Percentiles rank a stretch among this genome's conserved stretches.
These are phyloP conservation scores for Zaprionus nigranus DNA, from an alignment of 1,140 invertebrate species.

Conservation along the genomic window DNA sequence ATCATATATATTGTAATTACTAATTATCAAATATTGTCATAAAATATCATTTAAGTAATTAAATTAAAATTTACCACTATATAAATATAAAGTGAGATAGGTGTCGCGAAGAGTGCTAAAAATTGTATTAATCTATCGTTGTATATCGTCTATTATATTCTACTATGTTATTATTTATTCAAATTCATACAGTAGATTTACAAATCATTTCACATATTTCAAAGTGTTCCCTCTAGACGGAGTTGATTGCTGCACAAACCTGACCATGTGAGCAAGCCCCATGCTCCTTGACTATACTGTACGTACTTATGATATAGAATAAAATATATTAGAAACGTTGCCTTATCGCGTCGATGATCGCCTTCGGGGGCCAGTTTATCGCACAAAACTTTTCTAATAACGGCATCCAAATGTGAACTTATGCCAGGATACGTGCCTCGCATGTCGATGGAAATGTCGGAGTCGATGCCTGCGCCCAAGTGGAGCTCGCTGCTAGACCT, in stretches of 20 bases:
- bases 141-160: no score
- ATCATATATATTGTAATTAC: no score
- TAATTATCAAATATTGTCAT: no score
- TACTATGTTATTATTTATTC: not conserved
- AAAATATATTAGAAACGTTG: conserved; percentile 39
- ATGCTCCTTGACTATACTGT: not conserved
- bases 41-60: no score
- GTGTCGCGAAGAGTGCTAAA: no score
- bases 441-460: conserved; percentile 58
- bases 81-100: no score
- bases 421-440: conserved; percentile 71
- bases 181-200: not conserved
- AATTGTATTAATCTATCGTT: no score
- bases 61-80: no score
- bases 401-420: conserved; percentile 79
- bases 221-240: not conserved
- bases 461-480: conserved; percentile 15
- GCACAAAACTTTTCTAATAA: conserved; percentile 76
- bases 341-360: conserved; percentile 72
- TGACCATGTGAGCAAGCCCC: not conserved
- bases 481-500: not conserved
- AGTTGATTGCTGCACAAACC: not conserved
- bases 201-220: conserved; percentile 1
- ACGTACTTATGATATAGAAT: conserved; percentile 11
- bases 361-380: conserved; percentile 76